Base-by-base conservation (phyloP, 2,797 vertebrate genomes). In the Rhabdomys pumilio region DNA sequence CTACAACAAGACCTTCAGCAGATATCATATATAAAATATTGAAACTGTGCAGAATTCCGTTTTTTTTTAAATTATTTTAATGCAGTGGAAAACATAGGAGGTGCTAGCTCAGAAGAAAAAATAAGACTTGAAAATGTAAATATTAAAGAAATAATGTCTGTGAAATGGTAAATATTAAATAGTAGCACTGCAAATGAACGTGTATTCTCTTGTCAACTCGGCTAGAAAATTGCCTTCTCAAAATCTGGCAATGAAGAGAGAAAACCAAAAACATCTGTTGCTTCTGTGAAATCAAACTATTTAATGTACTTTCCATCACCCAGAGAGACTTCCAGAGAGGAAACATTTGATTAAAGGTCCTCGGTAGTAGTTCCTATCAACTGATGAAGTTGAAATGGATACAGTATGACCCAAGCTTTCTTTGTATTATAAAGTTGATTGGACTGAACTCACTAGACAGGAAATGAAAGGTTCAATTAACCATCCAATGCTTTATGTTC, bases 11-110 rank as follows among this genome's bases (percentile, higher is more conserved):
- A 67, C 84, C 26, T 61, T 1, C 69, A 92, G 19, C 38, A 24
- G 6, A 77, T 86, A 95, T 15, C 75, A 34, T 7, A 72, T 92
- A 83, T 59, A 90, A 95, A 95, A 92, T 89, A 96, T 0, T 77
- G 57, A 96, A 81, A 92, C 44, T 79, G 3, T 55, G 50, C 7
- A 44, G 17, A 92, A 90, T 61, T 82, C 9, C 86, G 6, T 65
- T 61, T 3, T 41, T 41, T 38, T 59, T 89, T 59, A n/a, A n/a
- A n/a, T 75, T 94, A 53, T 80, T n/a, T 53, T 81, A 85, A 88
- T 76, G 14, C 5, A 81, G 81, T 59, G 10, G 44, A 61, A 63
- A 72, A 5, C 1, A 69, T 1, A 8, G 10, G 7, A 26, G 8
- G 0, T 17, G 7, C 1, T 41, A 20, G 61, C 19, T 5, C 24